Evolutionary conservation across 2,797 vertebrate genomes (phyloP).

Genomic region (Danionella dracula): DNA sequence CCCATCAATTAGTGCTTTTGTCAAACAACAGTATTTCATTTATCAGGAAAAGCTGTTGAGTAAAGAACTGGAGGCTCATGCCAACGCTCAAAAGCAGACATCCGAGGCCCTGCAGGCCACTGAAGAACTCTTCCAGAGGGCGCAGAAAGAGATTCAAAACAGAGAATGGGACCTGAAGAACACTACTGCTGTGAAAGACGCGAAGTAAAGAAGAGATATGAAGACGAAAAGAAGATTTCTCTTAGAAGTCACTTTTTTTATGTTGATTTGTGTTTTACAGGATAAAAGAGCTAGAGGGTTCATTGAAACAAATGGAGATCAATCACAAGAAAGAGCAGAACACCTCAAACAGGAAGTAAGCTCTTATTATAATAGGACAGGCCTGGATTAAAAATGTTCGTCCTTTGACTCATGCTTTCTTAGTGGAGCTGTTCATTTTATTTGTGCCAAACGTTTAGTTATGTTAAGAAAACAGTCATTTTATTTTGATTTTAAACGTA

Average conservation of each 20-base stretch:
- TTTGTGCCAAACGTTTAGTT: too few species aligned
- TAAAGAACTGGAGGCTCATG: constrained; percentile 62
- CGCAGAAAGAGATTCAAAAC: constrained; percentile 59
- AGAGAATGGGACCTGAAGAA: constrained; percentile 60
- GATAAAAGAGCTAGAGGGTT: constrained; percentile 68
- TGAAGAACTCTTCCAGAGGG: constrained; percentile 49
- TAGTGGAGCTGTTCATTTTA: too few species aligned
- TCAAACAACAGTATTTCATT: too few species aligned
- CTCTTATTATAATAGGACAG: too few species aligned
- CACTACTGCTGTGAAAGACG: constrained; percentile 62
- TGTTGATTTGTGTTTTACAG: constrained; percentile 55
- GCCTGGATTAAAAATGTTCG: too few species aligned
- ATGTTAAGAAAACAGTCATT: too few species aligned
- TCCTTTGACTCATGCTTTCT: too few species aligned
- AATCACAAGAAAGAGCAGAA: constrained; percentile 60
- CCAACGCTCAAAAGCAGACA: constrained; percentile 52
- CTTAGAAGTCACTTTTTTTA: too few species aligned
- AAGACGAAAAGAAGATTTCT: too few species aligned
- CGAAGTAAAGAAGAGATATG: too few species aligned
- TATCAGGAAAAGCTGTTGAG: constrained; percentile 69
- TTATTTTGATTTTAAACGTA: too few species aligned
- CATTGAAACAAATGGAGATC: constrained; percentile 51
- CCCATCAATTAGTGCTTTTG: too few species aligned
- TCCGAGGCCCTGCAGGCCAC: constrained; percentile 55
- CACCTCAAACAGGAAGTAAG: constrained; percentile 68